A percentile compares a stretch with the other conserved stretches of the same genome.
These are phyloP conservation scores for Microctenopoma steveboyesi DNA, from an alignment of 2,797 vertebrate species.

Conservation along the genomic window DNA sequence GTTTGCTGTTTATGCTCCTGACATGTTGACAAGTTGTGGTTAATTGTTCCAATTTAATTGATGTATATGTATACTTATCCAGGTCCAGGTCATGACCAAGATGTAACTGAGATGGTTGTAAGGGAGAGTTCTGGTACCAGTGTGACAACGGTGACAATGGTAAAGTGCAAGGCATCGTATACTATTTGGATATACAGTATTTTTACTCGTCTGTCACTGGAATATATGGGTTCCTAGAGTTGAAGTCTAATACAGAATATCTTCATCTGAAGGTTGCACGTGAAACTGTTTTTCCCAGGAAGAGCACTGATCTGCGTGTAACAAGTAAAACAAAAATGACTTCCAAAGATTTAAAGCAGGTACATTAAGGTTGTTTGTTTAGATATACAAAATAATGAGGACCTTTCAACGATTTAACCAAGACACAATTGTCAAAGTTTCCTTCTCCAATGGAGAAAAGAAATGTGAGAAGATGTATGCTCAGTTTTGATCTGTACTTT, in stretches of 20 bases:
- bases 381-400: not conserved
- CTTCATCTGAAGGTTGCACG: slow-evolving; percentile 30
- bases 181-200: not conserved
- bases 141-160: slow-evolving; percentile 50
- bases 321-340: not conserved
- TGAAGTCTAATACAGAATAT: not conserved
- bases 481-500: not conserved
- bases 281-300: not conserved
- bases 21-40: not conserved
- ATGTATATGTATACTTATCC: slow-evolving; percentile 1
- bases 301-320: not conserved
- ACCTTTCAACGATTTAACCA: not conserved
- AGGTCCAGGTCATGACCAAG: slow-evolving; percentile 23
- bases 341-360: slow-evolving; percentile 23
- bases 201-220: not conserved
- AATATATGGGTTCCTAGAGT: not conserved
- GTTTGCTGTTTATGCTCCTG: not conserved
- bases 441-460: not conserved
- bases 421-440: not conserved
- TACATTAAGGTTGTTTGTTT: slow-evolving; percentile 4
- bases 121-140: not conserved
- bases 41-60: not conserved
- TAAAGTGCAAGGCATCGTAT: slow-evolving; percentile 15
- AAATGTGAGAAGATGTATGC: not conserved
- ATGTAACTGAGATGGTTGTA: not conserved